Conservation (phyloP, 2,888 invertebrate species). For the Leptopilina drosophilae region DNA sequence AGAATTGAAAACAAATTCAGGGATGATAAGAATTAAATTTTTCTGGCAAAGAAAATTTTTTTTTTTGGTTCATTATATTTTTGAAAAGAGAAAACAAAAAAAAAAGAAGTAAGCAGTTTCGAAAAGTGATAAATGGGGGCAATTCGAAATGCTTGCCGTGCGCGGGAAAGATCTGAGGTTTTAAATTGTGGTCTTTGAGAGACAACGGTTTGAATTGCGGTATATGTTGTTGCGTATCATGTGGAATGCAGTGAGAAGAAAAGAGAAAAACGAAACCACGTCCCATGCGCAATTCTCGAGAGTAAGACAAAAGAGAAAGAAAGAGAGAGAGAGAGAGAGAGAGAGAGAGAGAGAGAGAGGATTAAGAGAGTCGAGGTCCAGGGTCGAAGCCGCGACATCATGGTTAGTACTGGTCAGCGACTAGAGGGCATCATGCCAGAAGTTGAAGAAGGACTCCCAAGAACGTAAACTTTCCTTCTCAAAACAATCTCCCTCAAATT, state of each 20-base stretch:
- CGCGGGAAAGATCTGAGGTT: constrained; percentile 8
- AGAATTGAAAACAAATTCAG: too few relatives aligned
- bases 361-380: constrained; percentile 58
- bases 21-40: too few relatives aligned
- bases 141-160: background rate
- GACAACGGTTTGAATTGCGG: constrained; percentile 18
- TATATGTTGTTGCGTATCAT: constrained; percentile 24
- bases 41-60: too few relatives aligned
- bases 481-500: constrained; percentile 15
- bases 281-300: background rate
- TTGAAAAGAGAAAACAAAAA: too few relatives aligned
- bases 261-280: background rate
- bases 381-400: constrained; percentile 64
- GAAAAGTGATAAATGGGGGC: too few relatives aligned
- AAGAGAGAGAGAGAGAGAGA: background rate
- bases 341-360: constrained; percentile 22
- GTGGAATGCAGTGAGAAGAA: constrained; percentile 12
- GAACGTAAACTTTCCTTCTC: constrained; percentile 18
- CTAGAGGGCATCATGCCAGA: constrained; percentile 61
- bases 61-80: too few relatives aligned
- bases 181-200: constrained; percentile 1
- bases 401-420: constrained; percentile 58
- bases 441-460: constrained; percentile 42
- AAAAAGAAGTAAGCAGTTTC: too few relatives aligned
- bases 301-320: constrained; percentile 10